phyloP scores from a whole-genome alignment of 2,888 invertebrate species.

The Agriotes lineatus region DNA sequence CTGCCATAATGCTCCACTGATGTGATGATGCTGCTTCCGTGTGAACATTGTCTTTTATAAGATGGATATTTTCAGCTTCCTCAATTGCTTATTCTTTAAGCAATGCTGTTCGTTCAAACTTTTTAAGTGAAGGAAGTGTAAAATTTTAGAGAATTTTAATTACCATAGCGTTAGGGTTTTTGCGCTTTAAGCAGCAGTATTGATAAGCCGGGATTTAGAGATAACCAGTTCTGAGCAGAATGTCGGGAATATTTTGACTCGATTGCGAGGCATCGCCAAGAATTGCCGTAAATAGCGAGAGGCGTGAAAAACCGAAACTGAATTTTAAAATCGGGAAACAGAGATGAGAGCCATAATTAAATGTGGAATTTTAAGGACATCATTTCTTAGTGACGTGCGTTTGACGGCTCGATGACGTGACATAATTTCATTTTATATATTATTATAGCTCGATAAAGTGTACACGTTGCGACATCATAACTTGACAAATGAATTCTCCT shows the following conservation, averaged over 20 bases:
- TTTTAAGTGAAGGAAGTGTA: too few species aligned
- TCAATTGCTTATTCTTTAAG: too few species aligned
- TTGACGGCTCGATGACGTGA: constrained; percentile 31
- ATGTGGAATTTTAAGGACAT: constrained; percentile 29
- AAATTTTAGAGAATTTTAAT: too few species aligned
- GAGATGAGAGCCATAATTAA: constrained; percentile 27
- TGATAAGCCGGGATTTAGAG: too few species aligned
- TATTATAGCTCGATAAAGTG: constrained; percentile 31
- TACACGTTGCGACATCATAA: constrained; percentile 22
- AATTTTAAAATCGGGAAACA: constrained; percentile 24
- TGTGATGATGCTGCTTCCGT: too few species aligned
- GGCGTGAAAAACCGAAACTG: constrained; percentile 14
- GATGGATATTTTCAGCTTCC: too few species aligned
- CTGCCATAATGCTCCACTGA: too few species aligned
- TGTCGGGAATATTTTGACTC: constrained; percentile 8
- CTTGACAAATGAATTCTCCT: constrained; percentile 33
- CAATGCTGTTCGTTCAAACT: too few species aligned
- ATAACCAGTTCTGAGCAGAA: constrained; percentile 2
- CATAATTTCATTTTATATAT: constrained; percentile 34
- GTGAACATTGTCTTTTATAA: too few species aligned
- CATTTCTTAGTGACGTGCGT: constrained; percentile 30
- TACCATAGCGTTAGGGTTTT: too few species aligned
- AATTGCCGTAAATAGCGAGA: constrained; percentile 4
- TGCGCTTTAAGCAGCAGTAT: too few species aligned
- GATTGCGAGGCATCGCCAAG: neutral